Evolutionary conservation across 2,888 invertebrate species (phyloP).

Genomic region (Campoplex capitator): DNA sequence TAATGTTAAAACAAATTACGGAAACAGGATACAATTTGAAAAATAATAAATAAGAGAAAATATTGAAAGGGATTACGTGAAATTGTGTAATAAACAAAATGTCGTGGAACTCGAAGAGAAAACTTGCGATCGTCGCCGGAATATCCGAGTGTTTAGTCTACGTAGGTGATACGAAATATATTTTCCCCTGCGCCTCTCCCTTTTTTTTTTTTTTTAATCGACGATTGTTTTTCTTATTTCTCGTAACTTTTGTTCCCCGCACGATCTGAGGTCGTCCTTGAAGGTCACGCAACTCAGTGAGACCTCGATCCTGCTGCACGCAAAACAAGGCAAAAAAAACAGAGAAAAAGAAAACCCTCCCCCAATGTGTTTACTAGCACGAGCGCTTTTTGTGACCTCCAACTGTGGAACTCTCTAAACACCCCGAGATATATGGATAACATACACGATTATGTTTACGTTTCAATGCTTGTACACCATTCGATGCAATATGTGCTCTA

Average conservation of each 20-base stretch:
- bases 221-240: neutral
- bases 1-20: neutral
- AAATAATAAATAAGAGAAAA: constrained; percentile 1
- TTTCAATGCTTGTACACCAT: constrained; percentile 27
- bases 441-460: constrained; percentile 38
- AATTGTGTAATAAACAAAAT: constrained; percentile 69
- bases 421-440: constrained; percentile 16
- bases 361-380: constrained; percentile 42
- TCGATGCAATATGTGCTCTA: constrained; percentile 30
- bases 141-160: constrained; percentile 82
- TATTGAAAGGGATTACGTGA: neutral
- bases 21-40: neutral
- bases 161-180: constrained; percentile 75
- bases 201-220: neutral
- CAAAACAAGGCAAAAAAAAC: constrained; percentile 11
- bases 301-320: constrained; percentile 24
- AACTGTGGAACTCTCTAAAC: constrained; percentile 1
- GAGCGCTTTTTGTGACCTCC: constrained; percentile 22
- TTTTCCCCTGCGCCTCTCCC: neutral
- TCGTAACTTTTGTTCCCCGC: constrained; percentile 8
- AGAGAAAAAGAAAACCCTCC: constrained; percentile 1
- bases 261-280: constrained; percentile 30
- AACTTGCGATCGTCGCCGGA: constrained; percentile 82
- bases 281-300: constrained; percentile 32
- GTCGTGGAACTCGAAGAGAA: constrained; percentile 80